Evolutionary conservation across 2,888 invertebrate genomes (phyloP).

Genomic region (Acrobasis suavella): DNA sequence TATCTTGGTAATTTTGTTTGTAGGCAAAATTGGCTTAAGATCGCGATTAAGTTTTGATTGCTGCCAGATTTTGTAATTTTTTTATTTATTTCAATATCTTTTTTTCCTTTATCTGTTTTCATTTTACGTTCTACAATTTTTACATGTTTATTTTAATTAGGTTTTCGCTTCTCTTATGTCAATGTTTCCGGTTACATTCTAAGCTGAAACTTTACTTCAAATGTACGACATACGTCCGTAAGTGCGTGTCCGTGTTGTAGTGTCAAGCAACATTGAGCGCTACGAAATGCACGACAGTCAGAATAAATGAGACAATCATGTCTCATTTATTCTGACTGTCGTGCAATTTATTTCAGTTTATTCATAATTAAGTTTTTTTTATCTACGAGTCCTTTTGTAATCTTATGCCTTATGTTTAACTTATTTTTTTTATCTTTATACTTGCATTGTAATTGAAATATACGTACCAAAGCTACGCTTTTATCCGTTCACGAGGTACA

Average conservation of each 20-base stretch:
- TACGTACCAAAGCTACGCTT: constrained; percentile 19
- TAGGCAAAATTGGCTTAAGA: constrained; percentile 79
- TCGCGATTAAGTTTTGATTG: constrained; percentile 44
- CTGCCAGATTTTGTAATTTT: constrained; percentile 35
- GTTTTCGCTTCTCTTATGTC: background rate
- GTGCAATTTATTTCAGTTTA: background rate
- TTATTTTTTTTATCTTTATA: background rate
- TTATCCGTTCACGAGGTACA: background rate
- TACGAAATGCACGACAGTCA: no score
- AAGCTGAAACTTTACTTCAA: no score
- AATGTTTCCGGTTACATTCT: no score
- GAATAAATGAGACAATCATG: no score
- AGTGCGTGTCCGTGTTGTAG: no score
- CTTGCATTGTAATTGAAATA: background rate
- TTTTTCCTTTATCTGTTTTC: constrained; percentile 23
- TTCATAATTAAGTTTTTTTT: background rate
- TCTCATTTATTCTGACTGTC: no score
- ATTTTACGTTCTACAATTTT: background rate
- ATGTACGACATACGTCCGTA: no score
- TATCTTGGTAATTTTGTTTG: constrained; percentile 79
- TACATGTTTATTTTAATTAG: background rate
- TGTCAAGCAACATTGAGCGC: no score
- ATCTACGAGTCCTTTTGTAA: background rate
- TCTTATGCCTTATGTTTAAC: background rate
- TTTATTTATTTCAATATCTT: constrained; percentile 29